Conservation (phyloP, 2,888 invertebrate genomes). For the Omphaloscelis lunosa region DNA sequence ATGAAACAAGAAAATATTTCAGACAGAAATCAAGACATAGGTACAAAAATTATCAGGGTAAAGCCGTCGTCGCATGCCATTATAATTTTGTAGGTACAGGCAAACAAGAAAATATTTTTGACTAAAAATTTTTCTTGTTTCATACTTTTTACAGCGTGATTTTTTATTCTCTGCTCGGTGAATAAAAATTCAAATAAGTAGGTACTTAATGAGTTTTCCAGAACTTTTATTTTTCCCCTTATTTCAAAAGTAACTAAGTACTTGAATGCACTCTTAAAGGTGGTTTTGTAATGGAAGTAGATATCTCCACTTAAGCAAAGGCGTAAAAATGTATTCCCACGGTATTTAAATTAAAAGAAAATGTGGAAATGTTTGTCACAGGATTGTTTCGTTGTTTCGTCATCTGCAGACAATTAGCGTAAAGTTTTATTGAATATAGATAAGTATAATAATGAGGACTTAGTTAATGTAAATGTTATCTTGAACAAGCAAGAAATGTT, state of each 20-base stretch:
- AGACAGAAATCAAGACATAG: no score
- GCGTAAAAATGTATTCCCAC: slow-evolving; percentile 45
- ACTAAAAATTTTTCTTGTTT: no score
- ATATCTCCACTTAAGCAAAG: neutral
- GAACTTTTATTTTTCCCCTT: neutral
- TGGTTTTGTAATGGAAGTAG: neutral
- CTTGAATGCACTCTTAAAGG: neutral
- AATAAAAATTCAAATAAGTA: no score
- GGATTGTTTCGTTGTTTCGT: slow-evolving; percentile 51
- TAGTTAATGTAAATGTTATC: slow-evolving; percentile 64
- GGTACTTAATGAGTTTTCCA: neutral
- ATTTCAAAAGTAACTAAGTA: neutral
- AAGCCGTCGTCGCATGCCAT: no score
- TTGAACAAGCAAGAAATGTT: slow-evolving; percentile 60
- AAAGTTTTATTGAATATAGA: slow-evolving; percentile 63
- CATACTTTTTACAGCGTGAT: no score
- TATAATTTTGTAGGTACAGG: no score
- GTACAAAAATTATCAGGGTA: no score
- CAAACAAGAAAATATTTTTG: no score
- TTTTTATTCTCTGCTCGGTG: no score
- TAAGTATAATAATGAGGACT: slow-evolving; percentile 61
- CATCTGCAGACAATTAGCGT: slow-evolving; percentile 53
- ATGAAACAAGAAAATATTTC: no score
- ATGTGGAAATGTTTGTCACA: slow-evolving; percentile 50
- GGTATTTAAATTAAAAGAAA: slow-evolving; percentile 33